Evolutionary conservation across 1,140 invertebrate genomes (phyloP).

Genomic region (Drosophila tristis): DNA sequence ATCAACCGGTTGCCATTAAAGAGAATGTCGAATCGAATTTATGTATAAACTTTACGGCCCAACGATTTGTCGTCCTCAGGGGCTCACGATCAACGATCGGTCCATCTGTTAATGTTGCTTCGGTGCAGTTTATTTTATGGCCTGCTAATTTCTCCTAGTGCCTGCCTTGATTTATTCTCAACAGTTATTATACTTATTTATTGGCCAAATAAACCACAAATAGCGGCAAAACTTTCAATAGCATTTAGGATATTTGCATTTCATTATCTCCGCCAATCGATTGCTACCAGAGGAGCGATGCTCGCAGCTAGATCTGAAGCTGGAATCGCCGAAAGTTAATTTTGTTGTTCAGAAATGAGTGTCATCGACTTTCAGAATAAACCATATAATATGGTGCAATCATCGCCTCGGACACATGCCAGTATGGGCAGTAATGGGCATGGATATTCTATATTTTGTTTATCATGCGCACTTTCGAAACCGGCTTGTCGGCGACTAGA

Average conservation of each 20-base stretch:
- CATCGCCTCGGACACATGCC: conserved; percentile 14
- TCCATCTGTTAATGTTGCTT: conserved; percentile 2
- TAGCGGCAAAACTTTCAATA: conserved; percentile 19
- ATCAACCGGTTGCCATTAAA: conserved; percentile 62
- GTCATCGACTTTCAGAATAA: conserved; percentile 58
- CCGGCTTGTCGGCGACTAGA: conserved; percentile 45
- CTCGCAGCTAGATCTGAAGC: conserved; percentile 24
- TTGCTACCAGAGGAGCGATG: conserved; percentile 31
- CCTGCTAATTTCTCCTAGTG: conserved; percentile 55
- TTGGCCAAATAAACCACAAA: conserved; percentile 42
- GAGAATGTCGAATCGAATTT: conserved; percentile 28
- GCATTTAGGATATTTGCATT: conserved; percentile 27
- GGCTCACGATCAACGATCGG: not conserved
- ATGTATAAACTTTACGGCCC: conserved; percentile 16
- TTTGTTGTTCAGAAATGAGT: conserved; percentile 39
- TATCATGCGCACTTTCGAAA: conserved; percentile 48
- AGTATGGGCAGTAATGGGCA: not conserved
- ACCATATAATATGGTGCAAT: conserved; percentile 38
- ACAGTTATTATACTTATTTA: conserved; percentile 52
- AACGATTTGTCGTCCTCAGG: conserved; percentile 18
- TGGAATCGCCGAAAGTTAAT: conserved; percentile 31
- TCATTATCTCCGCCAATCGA: conserved; percentile 48
- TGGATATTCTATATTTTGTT: conserved; percentile 38
- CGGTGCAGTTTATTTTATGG: conserved; percentile 47
- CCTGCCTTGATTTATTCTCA: conserved; percentile 40